A percentile compares a stretch with the other conserved stretches of the same genome.
Evolutionary conservation across 2,113 vertebrate species (phyloP).

Genomic region (Microcebus ravelobensis): DNA sequence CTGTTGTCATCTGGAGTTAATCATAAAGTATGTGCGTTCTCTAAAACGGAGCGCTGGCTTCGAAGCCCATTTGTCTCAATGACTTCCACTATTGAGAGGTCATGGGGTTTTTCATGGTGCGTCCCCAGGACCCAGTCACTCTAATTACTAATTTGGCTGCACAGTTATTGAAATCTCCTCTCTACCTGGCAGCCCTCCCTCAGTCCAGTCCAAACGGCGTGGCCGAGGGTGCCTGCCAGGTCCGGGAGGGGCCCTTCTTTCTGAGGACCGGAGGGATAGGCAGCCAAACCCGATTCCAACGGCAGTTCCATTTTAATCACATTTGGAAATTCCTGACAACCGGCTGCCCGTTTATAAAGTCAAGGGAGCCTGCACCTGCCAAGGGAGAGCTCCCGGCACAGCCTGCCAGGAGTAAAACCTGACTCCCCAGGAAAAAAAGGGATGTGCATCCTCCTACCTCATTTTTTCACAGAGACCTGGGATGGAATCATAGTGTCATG

Average conservation of each 20-base stretch:
- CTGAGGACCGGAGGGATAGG: slow-evolving; percentile 2
- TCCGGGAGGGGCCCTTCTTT: background rate
- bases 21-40: background rate
- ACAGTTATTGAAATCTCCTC: slow-evolving; percentile 57
- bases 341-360: slow-evolving; percentile 44
- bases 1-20: slow-evolving; percentile 53
- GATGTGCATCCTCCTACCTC: background rate
- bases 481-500: background rate
- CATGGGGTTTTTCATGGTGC: background rate
- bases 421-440: background rate
- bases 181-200: slow-evolving; percentile 68
- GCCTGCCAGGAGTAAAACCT: background rate
- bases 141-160: slow-evolving; percentile 71
- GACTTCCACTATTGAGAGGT: slow-evolving; percentile 62
- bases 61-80: slow-evolving; percentile 67
- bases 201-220: slow-evolving; percentile 69
- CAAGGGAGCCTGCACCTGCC: background rate
- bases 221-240: slow-evolving; percentile 42
- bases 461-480: background rate
- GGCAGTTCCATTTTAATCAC: slow-evolving; percentile 69
- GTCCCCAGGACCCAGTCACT: slow-evolving; percentile 59
- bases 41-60: slow-evolving; percentile 54
- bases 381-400: background rate
- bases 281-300: background rate
- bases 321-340: slow-evolving; percentile 37